Evolutionary conservation across 1,140 invertebrate genomes (phyloP), one percentile per base, ranked within the genome.

Genomic region (Micrasema minimum): DNA sequence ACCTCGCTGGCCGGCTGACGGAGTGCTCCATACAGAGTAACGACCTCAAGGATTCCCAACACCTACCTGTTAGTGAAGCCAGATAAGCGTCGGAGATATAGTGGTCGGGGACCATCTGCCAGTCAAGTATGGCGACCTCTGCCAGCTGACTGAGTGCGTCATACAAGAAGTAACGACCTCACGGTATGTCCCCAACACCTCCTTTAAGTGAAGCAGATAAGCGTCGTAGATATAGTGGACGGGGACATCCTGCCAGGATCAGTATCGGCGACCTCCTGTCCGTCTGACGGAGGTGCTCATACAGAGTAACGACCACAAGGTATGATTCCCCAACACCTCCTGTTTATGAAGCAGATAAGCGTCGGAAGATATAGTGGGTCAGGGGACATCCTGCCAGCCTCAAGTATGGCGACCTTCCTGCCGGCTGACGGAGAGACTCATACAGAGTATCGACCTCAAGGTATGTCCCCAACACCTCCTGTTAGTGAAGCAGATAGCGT

Each of bases 361-460:
- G 97, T 99, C 75, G 94, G 94, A n/a, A 76, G 97, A 99, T 75
- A 94, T 99, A 79, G 95, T 99, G 75, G 97, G 99, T 74, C 98
- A 98, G 74, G 98, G 98, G 99, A 87, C 86, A n/a, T n/a, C n/a
- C n/a, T n/a, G n/a, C n/a, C n/a, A n/a, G n/a, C n/a, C n/a, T 97
- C 76, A 97, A 97, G 86, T 97, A 97, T 83, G 95, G 95, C 79
- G 98, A 99, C 87, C 86, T 99, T n/a, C 77, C 88, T 99, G 80
- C 98, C 98, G 69, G 96, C 98, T 51, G 98, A 99, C 87, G 98
- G 98, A 80, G 87, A 99, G 76, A n/a, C 87, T 99, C 75, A 95
- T 99, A 79, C 97, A 99, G 88, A 97, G 96, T 83, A 99, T 99
- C 87, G 98, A 99, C 85, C 88, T 99, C 74, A 99, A 99, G 91